Evolutionary conservation across 2,888 invertebrate species (phyloP).

Genomic region (Ischnura elegans): DNA sequence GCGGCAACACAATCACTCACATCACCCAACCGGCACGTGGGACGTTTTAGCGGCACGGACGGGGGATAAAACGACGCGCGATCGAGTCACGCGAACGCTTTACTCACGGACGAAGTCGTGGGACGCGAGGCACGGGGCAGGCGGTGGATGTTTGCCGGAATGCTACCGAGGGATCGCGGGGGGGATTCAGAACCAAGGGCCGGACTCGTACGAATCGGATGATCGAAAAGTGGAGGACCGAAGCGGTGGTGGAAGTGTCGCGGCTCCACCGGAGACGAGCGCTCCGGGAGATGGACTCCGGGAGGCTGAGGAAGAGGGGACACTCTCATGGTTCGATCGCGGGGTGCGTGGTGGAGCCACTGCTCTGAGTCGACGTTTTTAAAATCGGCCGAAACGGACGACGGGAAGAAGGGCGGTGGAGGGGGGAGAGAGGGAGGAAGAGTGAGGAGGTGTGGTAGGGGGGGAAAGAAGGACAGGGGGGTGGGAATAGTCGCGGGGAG

Average conservation of each 20-base stretch:
- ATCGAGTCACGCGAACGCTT: neutral
- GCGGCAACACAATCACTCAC: neutral
- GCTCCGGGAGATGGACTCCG: constrained; percentile 63
- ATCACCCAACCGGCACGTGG: neutral
- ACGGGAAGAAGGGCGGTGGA: neutral
- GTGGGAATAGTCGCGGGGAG: neutral
- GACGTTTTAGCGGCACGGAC: neutral
- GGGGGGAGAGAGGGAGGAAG: neutral
- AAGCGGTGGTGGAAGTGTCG: neutral
- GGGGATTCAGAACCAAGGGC: too few relatives aligned
- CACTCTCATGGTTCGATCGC: constrained; percentile 56
- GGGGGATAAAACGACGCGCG: neutral
- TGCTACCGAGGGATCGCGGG: neutral
- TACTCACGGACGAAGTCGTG: neutral
- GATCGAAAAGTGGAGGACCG: neutral
- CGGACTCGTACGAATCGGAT: constrained; percentile 36
- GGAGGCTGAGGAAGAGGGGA: constrained; percentile 50
- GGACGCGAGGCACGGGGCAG: neutral
- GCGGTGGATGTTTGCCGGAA: neutral
- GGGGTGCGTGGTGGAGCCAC: constrained; percentile 53
- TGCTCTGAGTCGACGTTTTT: neutral
- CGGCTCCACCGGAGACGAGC: constrained; percentile 32
- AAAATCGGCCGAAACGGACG: neutral
- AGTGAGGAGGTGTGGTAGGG: neutral
- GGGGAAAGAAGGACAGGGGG: neutral